Conservation (phyloP, 2,888 invertebrate genomes). For the Meiosimyza platycephala region DNA sequence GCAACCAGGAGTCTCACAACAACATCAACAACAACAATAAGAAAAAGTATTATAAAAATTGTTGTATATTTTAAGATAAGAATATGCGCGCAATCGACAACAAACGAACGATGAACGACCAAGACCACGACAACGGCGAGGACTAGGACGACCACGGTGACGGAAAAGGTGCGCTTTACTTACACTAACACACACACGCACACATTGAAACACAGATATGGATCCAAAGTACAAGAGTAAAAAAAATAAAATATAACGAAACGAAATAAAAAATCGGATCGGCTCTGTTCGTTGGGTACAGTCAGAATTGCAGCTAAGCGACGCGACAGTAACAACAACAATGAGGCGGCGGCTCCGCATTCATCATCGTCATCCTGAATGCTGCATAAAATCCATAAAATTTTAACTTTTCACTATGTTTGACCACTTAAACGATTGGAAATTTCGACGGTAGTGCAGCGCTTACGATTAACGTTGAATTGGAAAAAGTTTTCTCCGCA, state of each 20-base stretch:
- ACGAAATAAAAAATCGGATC: slow-evolving; percentile 12
- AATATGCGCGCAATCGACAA: slow-evolving; percentile 13
- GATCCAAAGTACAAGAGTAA: not conserved
- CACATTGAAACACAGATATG: slow-evolving; percentile 7
- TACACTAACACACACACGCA: slow-evolving; percentile 16
- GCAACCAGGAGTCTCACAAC: too few relatives aligned
- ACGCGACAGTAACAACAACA: slow-evolving; percentile 16
- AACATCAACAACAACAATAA: not conserved
- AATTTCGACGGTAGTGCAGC: slow-evolving; percentile 30
- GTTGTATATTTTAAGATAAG: slow-evolving; percentile 4
- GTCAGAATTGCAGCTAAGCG: slow-evolving; percentile 32
- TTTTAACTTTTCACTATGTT: slow-evolving; percentile 23
- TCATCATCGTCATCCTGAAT: slow-evolving; percentile 27
- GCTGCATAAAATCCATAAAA: slow-evolving; percentile 12
- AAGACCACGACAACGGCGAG: not conserved
- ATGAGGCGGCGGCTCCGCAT: slow-evolving; percentile 7
- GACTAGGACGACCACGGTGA: not conserved
- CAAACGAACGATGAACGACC: slow-evolving; percentile 22
- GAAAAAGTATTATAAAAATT: not conserved
- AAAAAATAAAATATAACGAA: not conserved
- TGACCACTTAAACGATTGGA: slow-evolving; percentile 37
- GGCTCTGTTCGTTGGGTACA: slow-evolving; percentile 22
- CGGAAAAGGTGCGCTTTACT: slow-evolving; percentile 27
- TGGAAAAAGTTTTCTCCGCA: not conserved
- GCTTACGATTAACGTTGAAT: not conserved